Evolutionary conservation across 2,113 vertebrate genomes (phyloP).

Genomic region (Pomatorhinus ruficollis): DNA sequence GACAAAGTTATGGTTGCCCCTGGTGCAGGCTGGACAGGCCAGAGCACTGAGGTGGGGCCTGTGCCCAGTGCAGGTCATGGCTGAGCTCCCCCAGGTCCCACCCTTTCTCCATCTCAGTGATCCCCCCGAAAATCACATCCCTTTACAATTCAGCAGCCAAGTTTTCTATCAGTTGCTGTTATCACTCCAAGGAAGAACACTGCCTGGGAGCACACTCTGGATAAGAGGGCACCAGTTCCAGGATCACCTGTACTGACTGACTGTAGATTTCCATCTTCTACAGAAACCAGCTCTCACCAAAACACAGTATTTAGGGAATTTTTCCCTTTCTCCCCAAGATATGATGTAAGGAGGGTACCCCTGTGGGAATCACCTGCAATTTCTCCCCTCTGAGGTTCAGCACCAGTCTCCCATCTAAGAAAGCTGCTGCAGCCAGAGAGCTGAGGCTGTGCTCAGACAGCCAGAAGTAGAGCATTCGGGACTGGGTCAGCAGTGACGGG

Average conservation of each 20-base stretch:
- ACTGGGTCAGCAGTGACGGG: constrained; percentile 72
- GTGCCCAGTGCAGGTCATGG: background rate
- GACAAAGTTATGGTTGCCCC: background rate
- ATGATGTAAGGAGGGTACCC: background rate
- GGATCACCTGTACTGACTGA: background rate
- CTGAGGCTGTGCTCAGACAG: constrained; percentile 78
- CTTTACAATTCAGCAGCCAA: background rate
- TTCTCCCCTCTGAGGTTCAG: constrained; percentile 73
- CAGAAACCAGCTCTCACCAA: background rate
- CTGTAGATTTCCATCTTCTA: background rate
- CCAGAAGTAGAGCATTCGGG: constrained; percentile 89
- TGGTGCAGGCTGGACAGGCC: background rate
- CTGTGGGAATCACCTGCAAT: constrained; percentile 69
- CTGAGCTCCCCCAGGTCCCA: background rate
- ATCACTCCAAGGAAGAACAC: background rate
- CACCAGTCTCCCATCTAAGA: constrained; percentile 76
- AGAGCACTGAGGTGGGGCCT: background rate
- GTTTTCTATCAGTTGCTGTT: background rate
- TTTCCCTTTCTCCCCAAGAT: background rate
- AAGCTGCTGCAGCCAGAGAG: constrained; percentile 75
- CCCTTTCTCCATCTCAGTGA: background rate
- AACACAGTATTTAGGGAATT: rapidly evolving
- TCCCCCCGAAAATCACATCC: background rate
- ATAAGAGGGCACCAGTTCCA: background rate
- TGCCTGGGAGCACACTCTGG: background rate